These are phyloP conservation scores for Silvanus unidentatus DNA, from an alignment of 2,888 invertebrate species.

Conservation along the genomic window DNA sequence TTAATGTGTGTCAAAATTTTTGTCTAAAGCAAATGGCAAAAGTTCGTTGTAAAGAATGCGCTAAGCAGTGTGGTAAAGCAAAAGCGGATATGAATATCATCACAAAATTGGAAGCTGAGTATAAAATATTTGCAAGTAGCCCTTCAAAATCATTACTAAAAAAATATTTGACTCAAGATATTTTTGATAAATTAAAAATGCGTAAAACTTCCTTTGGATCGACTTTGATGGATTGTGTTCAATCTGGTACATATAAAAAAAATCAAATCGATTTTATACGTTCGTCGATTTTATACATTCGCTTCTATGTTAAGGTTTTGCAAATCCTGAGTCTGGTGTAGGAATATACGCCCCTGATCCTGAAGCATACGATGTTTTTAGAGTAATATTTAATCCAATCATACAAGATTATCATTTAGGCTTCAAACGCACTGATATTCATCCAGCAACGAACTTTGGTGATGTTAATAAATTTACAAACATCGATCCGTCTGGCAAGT, in stretches of 20 bases:
- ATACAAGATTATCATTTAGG: conserved; percentile 64
- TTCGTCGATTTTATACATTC: not conserved
- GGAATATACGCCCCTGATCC: conserved; percentile 65
- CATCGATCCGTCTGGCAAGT: conserved; percentile 55
- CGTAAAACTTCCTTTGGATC: conserved; percentile 55
- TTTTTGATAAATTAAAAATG: conserved; percentile 52
- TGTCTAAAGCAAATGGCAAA: conserved; percentile 20
- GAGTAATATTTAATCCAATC: conserved; percentile 60
- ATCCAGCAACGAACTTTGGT: conserved; percentile 59
- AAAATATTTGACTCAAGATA: conserved; percentile 53
- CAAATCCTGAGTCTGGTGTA: conserved; percentile 60
- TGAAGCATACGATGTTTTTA: conserved; percentile 60
- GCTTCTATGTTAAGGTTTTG: conserved; percentile 49
- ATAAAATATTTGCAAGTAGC: conserved; percentile 45
- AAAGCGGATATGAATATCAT: conserved; percentile 42
- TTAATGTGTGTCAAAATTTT: conserved; percentile 1
- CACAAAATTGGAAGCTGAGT: conserved; percentile 49
- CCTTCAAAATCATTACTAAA: conserved; percentile 59
- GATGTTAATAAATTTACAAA: conserved; percentile 50
- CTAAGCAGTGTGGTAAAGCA: conserved; percentile 33
- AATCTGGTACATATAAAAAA: conserved; percentile 49
- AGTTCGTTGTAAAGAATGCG: conserved; percentile 31
- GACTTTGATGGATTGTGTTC: conserved; percentile 58
- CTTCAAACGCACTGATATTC: conserved; percentile 52
- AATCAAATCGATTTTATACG: not conserved